Conservation (phyloP, 2,113 vertebrate genomes). For the Hiodon alosoides region DNA sequence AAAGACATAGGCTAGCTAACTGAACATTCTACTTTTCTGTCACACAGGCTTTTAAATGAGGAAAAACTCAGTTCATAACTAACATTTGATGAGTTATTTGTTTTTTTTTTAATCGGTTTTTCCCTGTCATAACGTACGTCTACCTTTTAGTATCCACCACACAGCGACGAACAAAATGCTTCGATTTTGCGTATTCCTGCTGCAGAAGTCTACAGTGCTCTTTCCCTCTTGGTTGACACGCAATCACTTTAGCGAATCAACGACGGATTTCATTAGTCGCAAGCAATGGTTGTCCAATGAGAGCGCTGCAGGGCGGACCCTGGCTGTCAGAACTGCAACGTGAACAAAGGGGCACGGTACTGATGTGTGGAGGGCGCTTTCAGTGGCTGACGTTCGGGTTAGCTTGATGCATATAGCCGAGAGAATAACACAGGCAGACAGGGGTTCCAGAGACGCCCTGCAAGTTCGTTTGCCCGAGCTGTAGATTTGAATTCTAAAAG, state of each 20-base stretch:
- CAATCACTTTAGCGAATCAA: slow-evolving; percentile 15
- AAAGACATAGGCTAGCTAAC: not conserved
- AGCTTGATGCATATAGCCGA: not conserved
- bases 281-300: slow-evolving; percentile 24
- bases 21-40: not conserved
- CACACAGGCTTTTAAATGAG: too few relatives aligned
- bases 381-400: not conserved
- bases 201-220: not conserved
- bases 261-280: slow-evolving; percentile 7
- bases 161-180: not conserved
- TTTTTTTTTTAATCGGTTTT: too few relatives aligned
- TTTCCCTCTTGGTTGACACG: slow-evolving; percentile 4
- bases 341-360: slow-evolving; percentile 13
- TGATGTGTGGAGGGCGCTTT: slow-evolving; percentile 12
- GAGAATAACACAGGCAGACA: not conserved
- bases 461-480: not conserved
- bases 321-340: slow-evolving; percentile 21
- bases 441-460: not conserved
- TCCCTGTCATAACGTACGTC: not conserved
- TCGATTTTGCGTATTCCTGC: not conserved
- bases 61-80: too few relatives aligned
- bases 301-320: slow-evolving; percentile 13
- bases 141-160: not conserved
- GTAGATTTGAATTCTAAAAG: not conserved
- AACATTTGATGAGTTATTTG: too few relatives aligned